phyloP scores from a whole-genome alignment of 92 coral and sea anemone genomes.

The Bergia puertoricense region DNA sequence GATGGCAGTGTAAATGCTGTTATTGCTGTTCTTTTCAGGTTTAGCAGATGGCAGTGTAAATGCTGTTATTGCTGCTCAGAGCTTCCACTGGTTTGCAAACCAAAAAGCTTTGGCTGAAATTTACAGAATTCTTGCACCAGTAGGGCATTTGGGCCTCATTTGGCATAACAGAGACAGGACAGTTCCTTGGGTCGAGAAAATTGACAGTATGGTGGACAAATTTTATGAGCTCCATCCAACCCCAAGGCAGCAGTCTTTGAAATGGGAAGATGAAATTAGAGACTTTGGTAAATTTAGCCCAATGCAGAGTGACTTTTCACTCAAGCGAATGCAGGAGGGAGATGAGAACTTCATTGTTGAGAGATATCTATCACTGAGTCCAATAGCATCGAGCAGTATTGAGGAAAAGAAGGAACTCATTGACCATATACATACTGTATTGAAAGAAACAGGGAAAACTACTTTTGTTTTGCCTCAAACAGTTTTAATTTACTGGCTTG shows the following conservation, averaged over 20 bases:
- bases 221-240: not conserved
- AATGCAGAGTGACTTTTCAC: conserved; percentile 16
- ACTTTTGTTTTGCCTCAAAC: not conserved
- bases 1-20: no score
- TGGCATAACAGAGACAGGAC: conserved; percentile 26
- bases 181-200: conserved; percentile 23
- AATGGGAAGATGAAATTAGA: conserved; percentile 11
- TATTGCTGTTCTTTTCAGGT: conserved; percentile 21
- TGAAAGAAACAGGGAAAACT: conserved; percentile 14
- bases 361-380: conserved; percentile 24
- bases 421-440: not conserved
- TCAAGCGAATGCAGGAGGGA: conserved; percentile 11
- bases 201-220: conserved; percentile 13
- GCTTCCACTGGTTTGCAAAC: conserved; percentile 67
- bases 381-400: conserved; percentile 13
- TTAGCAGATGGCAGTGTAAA: conserved; percentile 52
- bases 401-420: conserved; percentile 14
- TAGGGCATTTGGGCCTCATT: conserved; percentile 56
- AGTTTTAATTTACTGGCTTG: conserved; percentile 32
- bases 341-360: conserved; percentile 11
- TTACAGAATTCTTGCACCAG: conserved; percentile 55
- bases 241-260: conserved; percentile 3
- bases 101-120: conserved; percentile 58
- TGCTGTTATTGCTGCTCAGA: conserved; percentile 58
- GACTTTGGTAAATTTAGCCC: conserved; percentile 23